Percentiles rank a stretch among this genome's conserved stretches.
Conservation (phyloP, 2,113 vertebrate species). For the Mobula birostris region DNA sequence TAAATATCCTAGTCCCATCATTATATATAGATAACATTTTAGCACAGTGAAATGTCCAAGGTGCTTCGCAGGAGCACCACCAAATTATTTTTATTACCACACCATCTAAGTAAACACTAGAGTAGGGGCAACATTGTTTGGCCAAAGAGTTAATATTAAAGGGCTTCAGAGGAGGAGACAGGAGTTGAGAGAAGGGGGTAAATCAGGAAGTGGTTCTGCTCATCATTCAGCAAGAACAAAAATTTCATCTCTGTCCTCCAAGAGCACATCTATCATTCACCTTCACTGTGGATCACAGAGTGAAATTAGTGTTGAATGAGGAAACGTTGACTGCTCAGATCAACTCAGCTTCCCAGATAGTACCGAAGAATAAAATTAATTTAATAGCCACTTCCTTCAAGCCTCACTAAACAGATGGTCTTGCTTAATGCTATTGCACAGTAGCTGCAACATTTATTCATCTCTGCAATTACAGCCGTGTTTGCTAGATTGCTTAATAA, state of each 20-base stretch:
- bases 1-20: not conserved
- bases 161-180: not conserved
- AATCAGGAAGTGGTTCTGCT: not conserved
- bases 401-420: conserved; percentile 15
- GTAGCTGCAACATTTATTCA: conserved; percentile 26
- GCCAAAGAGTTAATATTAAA: not conserved
- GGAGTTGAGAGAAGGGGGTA: not conserved
- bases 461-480: conserved; percentile 1
- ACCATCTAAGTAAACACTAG: not conserved
- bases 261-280: no score
- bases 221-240: not conserved
- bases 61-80: not conserved
- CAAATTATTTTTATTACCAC: not conserved
- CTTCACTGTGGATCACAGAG: no score
- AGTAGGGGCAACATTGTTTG: not conserved
- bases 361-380: conserved; percentile 5
- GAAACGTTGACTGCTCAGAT: not conserved
- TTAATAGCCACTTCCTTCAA: conserved; percentile 19
- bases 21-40: no score
- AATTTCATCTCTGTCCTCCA: not conserved
- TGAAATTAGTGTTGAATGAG: conserved; percentile 17
- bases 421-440: conserved; percentile 15
- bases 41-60: not conserved
- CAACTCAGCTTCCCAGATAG: not conserved
- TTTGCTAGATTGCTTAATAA: not conserved